These are phyloP conservation scores for Pyrocoelia pectoralis DNA, from an alignment of 2,888 invertebrate species.

Conservation along the genomic window DNA sequence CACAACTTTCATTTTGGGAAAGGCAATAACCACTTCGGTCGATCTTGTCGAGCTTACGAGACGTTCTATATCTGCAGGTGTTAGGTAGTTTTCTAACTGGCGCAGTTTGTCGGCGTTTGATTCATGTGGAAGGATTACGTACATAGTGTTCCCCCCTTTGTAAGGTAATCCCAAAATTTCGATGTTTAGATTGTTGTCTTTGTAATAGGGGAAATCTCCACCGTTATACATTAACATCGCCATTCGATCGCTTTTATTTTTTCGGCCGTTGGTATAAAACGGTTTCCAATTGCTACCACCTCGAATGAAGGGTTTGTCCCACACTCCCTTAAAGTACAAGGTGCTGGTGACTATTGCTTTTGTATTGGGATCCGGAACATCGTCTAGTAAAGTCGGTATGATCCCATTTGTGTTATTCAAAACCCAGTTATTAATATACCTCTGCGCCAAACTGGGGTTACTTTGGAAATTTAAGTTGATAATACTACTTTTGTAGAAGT, in stretches of 20 bases:
- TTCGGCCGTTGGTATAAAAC: conserved; percentile 65
- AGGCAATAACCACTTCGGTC: conserved; percentile 64
- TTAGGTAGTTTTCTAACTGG: conserved; percentile 62
- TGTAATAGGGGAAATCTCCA: conserved; percentile 67
- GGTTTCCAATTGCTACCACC: conserved; percentile 65
- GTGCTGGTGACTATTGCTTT: conserved; percentile 72
- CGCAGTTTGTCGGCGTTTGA: conserved; percentile 61
- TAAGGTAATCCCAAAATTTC: conserved; percentile 77
- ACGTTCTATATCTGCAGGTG: conserved; percentile 61
- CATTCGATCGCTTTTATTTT: conserved; percentile 54
- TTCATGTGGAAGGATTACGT: conserved; percentile 69
- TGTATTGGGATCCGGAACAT: conserved; percentile 64
- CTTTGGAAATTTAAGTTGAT: conserved; percentile 64
- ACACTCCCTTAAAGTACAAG: conserved; percentile 75
- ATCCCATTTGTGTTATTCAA: conserved; percentile 67
- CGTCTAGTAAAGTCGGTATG: conserved; percentile 66
- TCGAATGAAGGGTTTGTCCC: conserved; percentile 70
- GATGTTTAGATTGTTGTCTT: conserved; percentile 62
- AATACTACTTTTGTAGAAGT: conserved; percentile 67
- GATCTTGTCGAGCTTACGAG: conserved; percentile 61
- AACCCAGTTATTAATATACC: conserved; percentile 72
- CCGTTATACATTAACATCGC: conserved; percentile 75
- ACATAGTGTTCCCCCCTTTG: conserved; percentile 71
- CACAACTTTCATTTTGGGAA: conserved; percentile 78
- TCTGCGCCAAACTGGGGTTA: conserved; percentile 56